A percentile compares a stretch with the other conserved stretches of the same genome.
Evolutionary conservation across 2,888 invertebrate species (phyloP).

Genomic region (Hoplodrina ambigua): DNA sequence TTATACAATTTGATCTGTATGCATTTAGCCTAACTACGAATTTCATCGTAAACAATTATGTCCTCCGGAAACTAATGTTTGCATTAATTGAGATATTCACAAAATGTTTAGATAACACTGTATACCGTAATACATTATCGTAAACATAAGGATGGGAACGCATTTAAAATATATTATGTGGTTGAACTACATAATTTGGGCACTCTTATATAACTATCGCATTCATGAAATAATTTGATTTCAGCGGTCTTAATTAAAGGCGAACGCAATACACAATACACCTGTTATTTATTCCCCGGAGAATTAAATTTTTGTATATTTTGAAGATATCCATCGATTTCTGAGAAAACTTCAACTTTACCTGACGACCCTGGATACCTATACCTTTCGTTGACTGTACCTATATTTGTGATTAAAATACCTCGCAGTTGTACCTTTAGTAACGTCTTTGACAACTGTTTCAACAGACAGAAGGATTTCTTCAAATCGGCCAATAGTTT

Average conservation of each 20-base stretch:
- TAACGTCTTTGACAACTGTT: too few species aligned
- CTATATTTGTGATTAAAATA: too few species aligned
- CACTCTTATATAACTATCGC: neutral
- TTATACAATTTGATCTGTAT: neutral
- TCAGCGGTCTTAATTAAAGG: constrained; percentile 19
- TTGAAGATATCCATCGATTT: too few species aligned
- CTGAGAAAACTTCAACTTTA: too few species aligned
- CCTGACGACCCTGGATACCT: too few species aligned
- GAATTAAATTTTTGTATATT: neutral
- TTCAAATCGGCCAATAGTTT: too few species aligned
- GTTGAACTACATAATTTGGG: constrained; percentile 14
- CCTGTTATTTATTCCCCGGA: constrained; percentile 11
- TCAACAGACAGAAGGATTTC: too few species aligned
- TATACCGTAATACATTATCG: neutral
- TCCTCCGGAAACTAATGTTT: neutral
- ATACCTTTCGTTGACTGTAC: too few species aligned
- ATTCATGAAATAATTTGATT: constrained; percentile 32
- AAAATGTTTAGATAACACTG: neutral
- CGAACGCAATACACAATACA: neutral
- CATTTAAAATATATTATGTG: constrained; percentile 21
- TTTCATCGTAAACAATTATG: neutral
- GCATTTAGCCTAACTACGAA: neutral
- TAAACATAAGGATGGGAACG: neutral
- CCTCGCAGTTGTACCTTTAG: too few species aligned
- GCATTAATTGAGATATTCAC: neutral